Evolutionary conservation across 2,797 vertebrate genomes (phyloP).

Genomic region (Synanceia verrucosa): DNA sequence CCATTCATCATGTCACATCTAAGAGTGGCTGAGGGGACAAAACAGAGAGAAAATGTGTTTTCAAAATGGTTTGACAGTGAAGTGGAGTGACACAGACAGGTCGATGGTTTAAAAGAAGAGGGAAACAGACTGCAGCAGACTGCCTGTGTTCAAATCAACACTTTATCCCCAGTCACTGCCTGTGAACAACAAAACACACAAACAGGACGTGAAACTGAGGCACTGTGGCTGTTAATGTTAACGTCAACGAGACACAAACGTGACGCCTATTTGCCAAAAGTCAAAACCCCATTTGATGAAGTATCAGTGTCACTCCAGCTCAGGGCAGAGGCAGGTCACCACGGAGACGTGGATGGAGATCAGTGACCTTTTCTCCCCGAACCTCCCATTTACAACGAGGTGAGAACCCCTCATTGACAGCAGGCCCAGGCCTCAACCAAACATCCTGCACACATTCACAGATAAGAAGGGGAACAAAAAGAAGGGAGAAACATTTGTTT

Average conservation of each 20-base stretch:
- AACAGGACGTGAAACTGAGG: neutral
- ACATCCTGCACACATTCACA: conserved; percentile 48
- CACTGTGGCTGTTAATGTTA: conserved; percentile 16
- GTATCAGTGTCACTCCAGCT: conserved; percentile 32
- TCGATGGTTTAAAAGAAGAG: conserved; percentile 27
- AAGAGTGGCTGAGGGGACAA: neutral
- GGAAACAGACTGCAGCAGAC: conserved; percentile 47
- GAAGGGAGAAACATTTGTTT: conserved; percentile 74
- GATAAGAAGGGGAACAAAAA: conserved; percentile 61
- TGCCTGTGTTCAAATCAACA: conserved; percentile 73
- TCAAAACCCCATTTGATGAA: conserved; percentile 26
- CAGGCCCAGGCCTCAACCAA: conserved; percentile 55
- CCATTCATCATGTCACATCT: too few relatives aligned
- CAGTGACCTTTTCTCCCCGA: conserved; percentile 55
- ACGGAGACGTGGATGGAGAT: conserved; percentile 52
- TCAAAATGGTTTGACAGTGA: conserved; percentile 23
- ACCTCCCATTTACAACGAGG: conserved; percentile 71
- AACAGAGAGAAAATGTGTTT: neutral
- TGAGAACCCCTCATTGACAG: conserved; percentile 65
- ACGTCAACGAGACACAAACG: conserved; percentile 13
- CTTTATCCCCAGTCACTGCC: conserved; percentile 65
- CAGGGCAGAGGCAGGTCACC: conserved; percentile 65
- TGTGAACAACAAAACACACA: conserved; percentile 22
- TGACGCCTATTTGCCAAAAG: conserved; percentile 7
- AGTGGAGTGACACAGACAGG: conserved; percentile 24